phyloP scores from a whole-genome alignment of 2,888 invertebrate genomes.

The Tetramorium bicarinatum region DNA sequence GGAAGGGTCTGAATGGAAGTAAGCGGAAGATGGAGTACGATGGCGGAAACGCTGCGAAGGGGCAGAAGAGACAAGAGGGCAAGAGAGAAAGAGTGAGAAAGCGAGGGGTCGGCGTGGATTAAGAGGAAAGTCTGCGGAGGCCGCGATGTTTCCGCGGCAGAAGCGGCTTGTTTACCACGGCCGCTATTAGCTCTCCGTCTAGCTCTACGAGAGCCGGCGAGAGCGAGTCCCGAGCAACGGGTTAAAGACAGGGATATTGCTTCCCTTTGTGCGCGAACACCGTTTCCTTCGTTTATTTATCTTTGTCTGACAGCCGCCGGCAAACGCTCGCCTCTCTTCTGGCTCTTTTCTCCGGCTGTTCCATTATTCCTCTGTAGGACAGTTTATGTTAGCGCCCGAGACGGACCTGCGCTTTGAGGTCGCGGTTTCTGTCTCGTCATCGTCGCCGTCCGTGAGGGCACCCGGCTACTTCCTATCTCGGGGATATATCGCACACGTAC shows the following conservation, averaged over 20 bases:
- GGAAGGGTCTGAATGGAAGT: conserved; percentile 62
- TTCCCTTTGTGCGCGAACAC: conserved; percentile 79
- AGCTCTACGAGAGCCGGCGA: conserved; percentile 58
- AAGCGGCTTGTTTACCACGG: conserved; percentile 82
- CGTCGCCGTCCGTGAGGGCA: conserved; percentile 23
- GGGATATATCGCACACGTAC: background rate
- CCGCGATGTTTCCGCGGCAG: conserved; percentile 76
- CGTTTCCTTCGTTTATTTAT: conserved; percentile 84
- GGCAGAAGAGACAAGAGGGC: conserved; percentile 7
- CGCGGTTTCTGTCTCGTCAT: conserved; percentile 51
- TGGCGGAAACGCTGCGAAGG: conserved; percentile 47
- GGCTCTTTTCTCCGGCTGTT: conserved; percentile 68
- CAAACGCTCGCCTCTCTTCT: conserved; percentile 62
- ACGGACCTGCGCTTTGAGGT: conserved; percentile 74
- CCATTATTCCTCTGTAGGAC: conserved; percentile 77
- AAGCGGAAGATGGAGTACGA: conserved; percentile 61
- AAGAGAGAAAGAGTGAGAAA: conserved; percentile 14
- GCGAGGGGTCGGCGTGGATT: conserved; percentile 55
- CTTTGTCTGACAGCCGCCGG: conserved; percentile 76
- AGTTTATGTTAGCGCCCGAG: conserved; percentile 77
- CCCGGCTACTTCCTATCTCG: background rate
- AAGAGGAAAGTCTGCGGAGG: conserved; percentile 72
- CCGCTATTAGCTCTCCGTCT: conserved; percentile 80
- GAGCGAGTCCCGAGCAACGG: conserved; percentile 63
- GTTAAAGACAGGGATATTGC: conserved; percentile 82